Evolutionary conservation across 2,888 invertebrate genomes (phyloP), one percentile per base, ranked within the genome.

Genomic region (Agrotis puta): DNA sequence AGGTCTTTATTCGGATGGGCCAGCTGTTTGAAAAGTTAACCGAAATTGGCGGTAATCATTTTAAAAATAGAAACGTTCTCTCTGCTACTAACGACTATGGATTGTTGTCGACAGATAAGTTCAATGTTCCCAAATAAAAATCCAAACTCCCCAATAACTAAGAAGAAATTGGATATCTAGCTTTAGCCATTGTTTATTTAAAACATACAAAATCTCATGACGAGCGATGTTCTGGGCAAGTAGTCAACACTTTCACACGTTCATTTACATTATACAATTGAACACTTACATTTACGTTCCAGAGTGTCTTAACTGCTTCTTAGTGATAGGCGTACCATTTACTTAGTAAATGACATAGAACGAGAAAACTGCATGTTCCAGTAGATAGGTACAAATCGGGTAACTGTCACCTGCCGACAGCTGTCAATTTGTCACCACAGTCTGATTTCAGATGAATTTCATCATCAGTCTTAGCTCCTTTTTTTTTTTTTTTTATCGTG

Each of bases 291-390:
- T 68, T 33, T 53, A 58, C 54, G 58, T 70, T 56, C 67, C 56
- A 75, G 68, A 64, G 39, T 50, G 53, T 51, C 18, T 45, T 33
- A 50, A 24, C 48, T 14, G 14, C 20, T 64, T n/a, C 20, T 64
- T n/a, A 16, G n/a, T 24, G 18, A 18, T 64, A 64, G 63, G 39
- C 22, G 47, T 56, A 16, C 43, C 20, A 47, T 80, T 74, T 59
- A n/a, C 43, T 63, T 65, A 59, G 54, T 75, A 63, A 65, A 70
- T 75, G 54, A 81, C 76, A 56, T 69, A 64, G 56, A 68, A 75
- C 61, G 47, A 70, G 43, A 48, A 33, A 22, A 54, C 61, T 57
- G 56, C 43, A 45, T 67, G 51, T 11, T 39, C 11, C 39, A 39
- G 1, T 39, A 39, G 33, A 11, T 39, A 39, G 33, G 2, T 39